Conservation (phyloP, 2,113 vertebrate species). For the Amblyopsis rosae region DNA sequence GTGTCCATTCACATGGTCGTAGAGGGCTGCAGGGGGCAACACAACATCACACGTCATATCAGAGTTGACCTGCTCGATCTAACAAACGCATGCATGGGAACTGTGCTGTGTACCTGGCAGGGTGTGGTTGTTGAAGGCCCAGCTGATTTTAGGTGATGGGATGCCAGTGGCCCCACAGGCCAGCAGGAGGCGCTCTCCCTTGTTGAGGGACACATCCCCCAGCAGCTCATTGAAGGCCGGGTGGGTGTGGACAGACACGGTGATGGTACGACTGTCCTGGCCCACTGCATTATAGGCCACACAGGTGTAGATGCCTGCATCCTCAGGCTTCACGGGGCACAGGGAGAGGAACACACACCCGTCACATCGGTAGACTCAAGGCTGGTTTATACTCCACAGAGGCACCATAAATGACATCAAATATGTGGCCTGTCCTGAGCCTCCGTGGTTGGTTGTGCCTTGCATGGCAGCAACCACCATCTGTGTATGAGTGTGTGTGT, state of each 20-base stretch:
- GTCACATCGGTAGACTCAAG: too few relatives aligned
- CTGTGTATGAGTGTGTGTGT: too few relatives aligned
- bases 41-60: neutral
- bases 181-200: slow-evolving; percentile 87
- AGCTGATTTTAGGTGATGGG: slow-evolving; percentile 86
- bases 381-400: too few relatives aligned
- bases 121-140: slow-evolving; percentile 93
- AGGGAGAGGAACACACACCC: neutral
- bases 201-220: slow-evolving; percentile 86
- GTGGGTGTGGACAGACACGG: slow-evolving; percentile 81
- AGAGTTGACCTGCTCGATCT: neutral
- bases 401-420: too few relatives aligned
- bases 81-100: neutral
- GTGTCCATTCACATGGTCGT: slow-evolving; percentile 80
- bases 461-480: too few relatives aligned
- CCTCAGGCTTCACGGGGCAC: slow-evolving; percentile 76
- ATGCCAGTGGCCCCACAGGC: slow-evolving; percentile 83
- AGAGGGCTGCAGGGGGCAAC: slow-evolving; percentile 73
- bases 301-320: slow-evolving; percentile 89
- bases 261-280: slow-evolving; percentile 78
- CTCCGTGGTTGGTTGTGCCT: too few relatives aligned
- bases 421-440: too few relatives aligned
- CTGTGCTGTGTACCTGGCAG: slow-evolving; percentile 81
- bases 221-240: slow-evolving; percentile 88
- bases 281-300: slow-evolving; percentile 85